phyloP scores from a whole-genome alignment of 2,888 invertebrate species.

The Sympetrum striolatum region DNA sequence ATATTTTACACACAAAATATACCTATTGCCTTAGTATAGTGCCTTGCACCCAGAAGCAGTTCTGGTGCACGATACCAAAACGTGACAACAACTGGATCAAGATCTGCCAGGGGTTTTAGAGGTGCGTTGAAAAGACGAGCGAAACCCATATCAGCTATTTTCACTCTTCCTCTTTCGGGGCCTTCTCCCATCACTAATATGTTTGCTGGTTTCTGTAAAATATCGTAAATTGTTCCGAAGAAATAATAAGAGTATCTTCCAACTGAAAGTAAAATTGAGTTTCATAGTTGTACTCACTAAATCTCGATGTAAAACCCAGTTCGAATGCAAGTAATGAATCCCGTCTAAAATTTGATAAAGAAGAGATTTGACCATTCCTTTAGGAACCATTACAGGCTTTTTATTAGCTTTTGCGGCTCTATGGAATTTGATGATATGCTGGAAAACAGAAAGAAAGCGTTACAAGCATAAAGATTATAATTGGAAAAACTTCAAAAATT shows the following conservation, averaged over 20 bases:
- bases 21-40: slow-evolving; percentile 98
- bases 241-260: neutral
- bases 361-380: slow-evolving; percentile 97
- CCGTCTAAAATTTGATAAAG: slow-evolving; percentile 98
- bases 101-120: slow-evolving; percentile 93
- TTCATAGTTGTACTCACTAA: slow-evolving; percentile 66
- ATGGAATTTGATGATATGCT: slow-evolving; percentile 98
- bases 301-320: slow-evolving; percentile 98
- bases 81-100: slow-evolving; percentile 99
- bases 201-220: slow-evolving; percentile 91
- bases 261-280: neutral
- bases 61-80: slow-evolving; percentile 99
- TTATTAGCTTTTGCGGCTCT: slow-evolving; percentile 97
- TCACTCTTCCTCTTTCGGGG: slow-evolving; percentile 92
- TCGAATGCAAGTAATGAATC: slow-evolving; percentile 97
- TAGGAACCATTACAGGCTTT: slow-evolving; percentile 93
- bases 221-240: slow-evolving; percentile 31
- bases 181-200: slow-evolving; percentile 99
- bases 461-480: neutral
- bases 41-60: slow-evolving; percentile 88
- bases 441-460: slow-evolving; percentile 51
- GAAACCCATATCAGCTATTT: slow-evolving; percentile 99
- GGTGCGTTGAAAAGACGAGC: slow-evolving; percentile 98
- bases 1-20: slow-evolving; percentile 49
- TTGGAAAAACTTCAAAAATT: neutral